phyloP scores from a whole-genome alignment of 2,113 vertebrate genomes.

The Petrocephalus zakoni region DNA sequence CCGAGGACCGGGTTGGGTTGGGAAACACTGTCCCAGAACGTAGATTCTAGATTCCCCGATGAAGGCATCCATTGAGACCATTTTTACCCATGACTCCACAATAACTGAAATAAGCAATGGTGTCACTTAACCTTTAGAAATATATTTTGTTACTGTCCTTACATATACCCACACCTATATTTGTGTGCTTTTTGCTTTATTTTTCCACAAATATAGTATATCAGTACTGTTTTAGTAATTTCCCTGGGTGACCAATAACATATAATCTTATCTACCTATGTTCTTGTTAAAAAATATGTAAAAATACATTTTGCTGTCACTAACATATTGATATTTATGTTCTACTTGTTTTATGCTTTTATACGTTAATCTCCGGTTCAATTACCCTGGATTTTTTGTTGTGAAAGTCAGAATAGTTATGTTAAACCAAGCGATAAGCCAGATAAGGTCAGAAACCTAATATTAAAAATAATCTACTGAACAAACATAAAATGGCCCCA shows the following conservation, averaged over 20 bases:
- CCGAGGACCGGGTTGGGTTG: not conserved
- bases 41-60: not conserved
- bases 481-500: not conserved
- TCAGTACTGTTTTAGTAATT: not conserved
- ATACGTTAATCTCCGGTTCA: not conserved
- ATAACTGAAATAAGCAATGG: not conserved
- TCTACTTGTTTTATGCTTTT: not conserved
- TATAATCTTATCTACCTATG: not conserved
- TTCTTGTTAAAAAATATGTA: not conserved
- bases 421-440: not conserved
- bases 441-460: not conserved
- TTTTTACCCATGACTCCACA: not conserved
- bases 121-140: not conserved
- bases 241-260: not conserved
- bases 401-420: not conserved
- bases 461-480: not conserved
- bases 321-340: not conserved
- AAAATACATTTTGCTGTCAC: not conserved
- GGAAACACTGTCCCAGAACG: not conserved
- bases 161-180: not conserved
- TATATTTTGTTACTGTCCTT: not conserved
- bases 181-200: not conserved
- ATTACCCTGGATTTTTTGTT: not conserved
- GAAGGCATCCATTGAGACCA: not conserved
- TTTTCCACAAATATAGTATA: not conserved